phyloP scores from a whole-genome alignment of 1,140 invertebrate genomes.

The Epicauta chinensis region DNA sequence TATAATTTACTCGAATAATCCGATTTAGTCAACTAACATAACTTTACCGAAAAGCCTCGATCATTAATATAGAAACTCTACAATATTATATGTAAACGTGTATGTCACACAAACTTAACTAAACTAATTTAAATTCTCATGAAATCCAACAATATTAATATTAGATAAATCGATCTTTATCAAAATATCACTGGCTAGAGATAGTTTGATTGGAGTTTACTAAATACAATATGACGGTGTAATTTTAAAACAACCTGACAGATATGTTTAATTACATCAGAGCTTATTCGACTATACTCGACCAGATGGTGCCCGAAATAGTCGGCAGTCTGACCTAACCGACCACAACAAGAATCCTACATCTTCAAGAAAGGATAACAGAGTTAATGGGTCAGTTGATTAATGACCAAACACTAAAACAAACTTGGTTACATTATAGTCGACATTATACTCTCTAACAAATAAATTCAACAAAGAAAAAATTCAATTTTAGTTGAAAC shows the following conservation, averaged over 20 bases:
- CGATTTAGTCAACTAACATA: background rate
- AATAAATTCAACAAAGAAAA: too few species aligned
- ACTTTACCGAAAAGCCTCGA: too few species aligned
- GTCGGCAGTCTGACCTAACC: constrained; percentile 15
- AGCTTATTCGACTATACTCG: constrained; percentile 12
- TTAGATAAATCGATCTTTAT: too few species aligned
- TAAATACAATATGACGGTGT: too few species aligned
- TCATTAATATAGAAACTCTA: too few species aligned
- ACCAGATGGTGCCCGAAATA: constrained; percentile 11
- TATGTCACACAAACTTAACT: too few species aligned
- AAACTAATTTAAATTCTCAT: too few species aligned
- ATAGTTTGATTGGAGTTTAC: too few species aligned
- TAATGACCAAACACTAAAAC: constrained; percentile 8
- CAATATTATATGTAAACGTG: too few species aligned
- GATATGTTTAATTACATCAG: constrained; percentile 19
- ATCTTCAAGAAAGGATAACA: constrained; percentile 11
- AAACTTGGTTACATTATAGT: background rate
- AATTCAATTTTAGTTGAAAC: background rate
- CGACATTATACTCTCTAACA: too few species aligned
- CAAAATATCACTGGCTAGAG: too few species aligned
- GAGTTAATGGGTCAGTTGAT: constrained; percentile 12
- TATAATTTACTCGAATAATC: constrained; percentile 7
- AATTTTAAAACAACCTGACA: constrained; percentile 4
- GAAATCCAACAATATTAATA: too few species aligned
- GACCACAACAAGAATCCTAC: constrained; percentile 2